A percentile compares a stretch with the other conserved stretches of the same genome.
Evolutionary conservation across 2,113 vertebrate species (phyloP).

Genomic region (Gymnorhina tibicen): DNA sequence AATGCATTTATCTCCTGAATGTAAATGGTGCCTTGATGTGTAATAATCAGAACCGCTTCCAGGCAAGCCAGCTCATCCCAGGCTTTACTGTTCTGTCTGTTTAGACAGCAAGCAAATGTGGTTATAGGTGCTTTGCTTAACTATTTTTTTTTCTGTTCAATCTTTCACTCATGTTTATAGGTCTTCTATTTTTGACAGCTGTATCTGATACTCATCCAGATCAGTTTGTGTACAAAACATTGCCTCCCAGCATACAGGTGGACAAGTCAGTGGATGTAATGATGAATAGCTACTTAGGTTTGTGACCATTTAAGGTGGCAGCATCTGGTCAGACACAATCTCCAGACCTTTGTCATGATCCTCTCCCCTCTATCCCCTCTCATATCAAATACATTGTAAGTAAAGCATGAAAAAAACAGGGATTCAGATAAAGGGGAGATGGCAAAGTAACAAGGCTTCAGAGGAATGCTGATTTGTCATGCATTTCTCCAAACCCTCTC

Average conservation of each 20-base stretch:
- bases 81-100: not conserved
- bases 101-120: not conserved
- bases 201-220: conserved; percentile 76
- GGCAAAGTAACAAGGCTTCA: not conserved
- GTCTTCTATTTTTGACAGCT: conserved; percentile 84
- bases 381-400: conserved; percentile 45
- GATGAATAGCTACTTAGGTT: conserved; percentile 88
- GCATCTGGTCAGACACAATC: conserved; percentile 56
- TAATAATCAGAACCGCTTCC: not conserved
- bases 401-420: conserved; percentile 38
- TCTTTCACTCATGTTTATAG: conserved; percentile 65
- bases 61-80: not conserved
- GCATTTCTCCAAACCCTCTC: not conserved
- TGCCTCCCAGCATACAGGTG: conserved; percentile 69
- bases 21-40: not conserved
- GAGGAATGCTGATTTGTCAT: not conserved
- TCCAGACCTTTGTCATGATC: conserved; percentile 27
- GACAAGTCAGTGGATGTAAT: conserved; percentile 69
- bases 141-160: conserved; percentile 35
- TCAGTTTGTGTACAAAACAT: conserved; percentile 83
- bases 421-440: conserved; percentile 1
- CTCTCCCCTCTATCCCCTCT: not conserved
- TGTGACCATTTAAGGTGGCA: conserved; percentile 72
- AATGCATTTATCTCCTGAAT: not conserved
- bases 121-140: not conserved